Evolutionary conservation across 2,888 invertebrate genomes (phyloP).

Genomic region (Tipula confusa): DNA sequence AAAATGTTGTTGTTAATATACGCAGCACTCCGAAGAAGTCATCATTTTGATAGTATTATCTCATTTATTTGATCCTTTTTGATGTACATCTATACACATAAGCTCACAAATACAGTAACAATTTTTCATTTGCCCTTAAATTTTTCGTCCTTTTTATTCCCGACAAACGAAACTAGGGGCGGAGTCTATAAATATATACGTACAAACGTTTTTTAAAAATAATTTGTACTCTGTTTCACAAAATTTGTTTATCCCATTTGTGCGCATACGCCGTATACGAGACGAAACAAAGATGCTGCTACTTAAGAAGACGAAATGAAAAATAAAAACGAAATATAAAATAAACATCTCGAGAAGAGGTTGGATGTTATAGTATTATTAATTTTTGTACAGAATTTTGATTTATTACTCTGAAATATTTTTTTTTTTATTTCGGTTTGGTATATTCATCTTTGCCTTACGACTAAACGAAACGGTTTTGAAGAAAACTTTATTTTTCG

Average conservation of each 20-base stretch:
- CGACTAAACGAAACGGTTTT: background rate
- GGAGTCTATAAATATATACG: background rate
- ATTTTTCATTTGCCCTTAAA: background rate
- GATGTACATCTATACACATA: background rate
- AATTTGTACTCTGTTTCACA: background rate
- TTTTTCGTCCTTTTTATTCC: background rate
- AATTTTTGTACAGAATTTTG: background rate
- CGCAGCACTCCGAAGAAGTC: background rate
- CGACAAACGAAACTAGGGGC: background rate
- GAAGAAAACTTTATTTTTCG: background rate
- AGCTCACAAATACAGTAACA: background rate
- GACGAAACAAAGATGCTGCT: background rate
- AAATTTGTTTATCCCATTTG: background rate
- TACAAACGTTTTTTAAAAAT: background rate
- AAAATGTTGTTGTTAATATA: background rate
- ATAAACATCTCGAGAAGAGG: background rate
- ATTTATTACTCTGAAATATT: background rate
- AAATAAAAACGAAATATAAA: background rate
- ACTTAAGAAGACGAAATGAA: background rate
- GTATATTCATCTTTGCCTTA: conserved; percentile 13
- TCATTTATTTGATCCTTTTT: conserved; percentile 20
- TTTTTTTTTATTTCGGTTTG: background rate
- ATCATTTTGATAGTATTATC: conserved; percentile 16
- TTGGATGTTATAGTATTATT: background rate
- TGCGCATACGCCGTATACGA: background rate